Evolutionary conservation across 2,797 vertebrate species (phyloP).

Genomic region (Mallotus villosus): DNA sequence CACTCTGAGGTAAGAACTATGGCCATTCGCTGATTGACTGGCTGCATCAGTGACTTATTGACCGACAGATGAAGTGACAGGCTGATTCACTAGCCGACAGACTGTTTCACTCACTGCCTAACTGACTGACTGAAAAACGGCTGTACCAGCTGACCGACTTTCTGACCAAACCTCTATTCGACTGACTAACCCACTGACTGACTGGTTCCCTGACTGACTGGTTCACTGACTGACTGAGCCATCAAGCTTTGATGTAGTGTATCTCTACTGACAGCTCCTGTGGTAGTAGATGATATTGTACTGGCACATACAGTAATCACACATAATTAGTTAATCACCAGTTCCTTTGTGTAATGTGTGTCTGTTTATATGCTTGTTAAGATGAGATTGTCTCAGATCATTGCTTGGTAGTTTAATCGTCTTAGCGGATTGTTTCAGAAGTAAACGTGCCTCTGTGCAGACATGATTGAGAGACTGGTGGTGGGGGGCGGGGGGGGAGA

Average conservation of each 20-base stretch:
- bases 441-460: not conserved
- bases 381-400: conserved; percentile 7
- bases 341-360: not conserved
- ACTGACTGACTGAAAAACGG: not conserved
- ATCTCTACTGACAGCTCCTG: not conserved
- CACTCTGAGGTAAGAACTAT: not conserved
- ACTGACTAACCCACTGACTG: not conserved
- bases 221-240: not conserved
- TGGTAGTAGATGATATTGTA: not conserved
- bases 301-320: not conserved
- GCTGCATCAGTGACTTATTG: not conserved
- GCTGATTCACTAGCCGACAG: not conserved
- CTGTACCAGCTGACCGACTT: not conserved
- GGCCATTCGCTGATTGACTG: not conserved
- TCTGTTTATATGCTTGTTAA: conserved; percentile 3
- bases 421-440: not conserved
- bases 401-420: conserved; percentile 7
- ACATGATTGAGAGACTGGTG: not conserved
- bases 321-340: not conserved
- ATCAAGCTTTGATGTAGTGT: not conserved
- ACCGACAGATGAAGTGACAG: not conserved
- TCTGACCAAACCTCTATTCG: not conserved
- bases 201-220: not conserved
- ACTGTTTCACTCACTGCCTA: not conserved
- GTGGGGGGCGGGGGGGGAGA: too few relatives aligned